phyloP scores from a whole-genome alignment of 2,888 invertebrate genomes.

The Mayetiola destructor region DNA sequence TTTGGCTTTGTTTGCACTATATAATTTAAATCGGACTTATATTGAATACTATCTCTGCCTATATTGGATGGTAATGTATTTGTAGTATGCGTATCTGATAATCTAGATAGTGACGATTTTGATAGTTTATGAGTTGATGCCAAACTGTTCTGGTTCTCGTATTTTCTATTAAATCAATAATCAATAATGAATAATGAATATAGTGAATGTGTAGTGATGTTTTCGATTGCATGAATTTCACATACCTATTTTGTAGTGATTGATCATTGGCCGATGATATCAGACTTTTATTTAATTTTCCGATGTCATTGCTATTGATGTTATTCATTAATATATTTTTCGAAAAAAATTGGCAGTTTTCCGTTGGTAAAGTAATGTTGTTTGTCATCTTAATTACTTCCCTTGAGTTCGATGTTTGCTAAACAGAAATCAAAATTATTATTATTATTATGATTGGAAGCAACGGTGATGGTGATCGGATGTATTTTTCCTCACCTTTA shows the following conservation, averaged over 20 bases:
- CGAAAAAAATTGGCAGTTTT: constrained; percentile 20
- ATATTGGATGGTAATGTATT: constrained; percentile 22
- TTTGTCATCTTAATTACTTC: constrained; percentile 22
- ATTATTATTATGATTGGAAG: too few species aligned
- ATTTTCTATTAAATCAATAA: too few species aligned
- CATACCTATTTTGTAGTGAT: not conserved
- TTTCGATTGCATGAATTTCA: constrained; percentile 15
- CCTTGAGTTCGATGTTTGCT: too few species aligned
- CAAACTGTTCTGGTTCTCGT: too few species aligned
- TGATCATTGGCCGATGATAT: constrained; percentile 11
- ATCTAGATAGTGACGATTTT: constrained; percentile 28
- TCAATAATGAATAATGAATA: too few species aligned
- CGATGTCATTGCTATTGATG: constrained; percentile 15
- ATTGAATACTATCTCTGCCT: constrained; percentile 22
- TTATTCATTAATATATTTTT: not conserved
- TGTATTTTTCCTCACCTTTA: constrained; percentile 18
- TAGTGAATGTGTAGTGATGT: constrained; percentile 17
- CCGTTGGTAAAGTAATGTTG: constrained; percentile 21
- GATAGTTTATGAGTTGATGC: too few species aligned
- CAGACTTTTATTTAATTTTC: constrained; percentile 15
- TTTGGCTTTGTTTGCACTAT: constrained; percentile 26
- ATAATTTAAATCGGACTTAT: constrained; percentile 28
- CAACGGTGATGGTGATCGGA: constrained; percentile 20
- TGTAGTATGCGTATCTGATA: constrained; percentile 23
- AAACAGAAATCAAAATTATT: too few species aligned